Percentiles rank a stretch among this genome's conserved stretches.
These are phyloP conservation scores for crab-eating macaque (Macaca fascicularis) DNA, from an alignment of 2,113 vertebrate species.

Conservation along the genomic window DNA sequence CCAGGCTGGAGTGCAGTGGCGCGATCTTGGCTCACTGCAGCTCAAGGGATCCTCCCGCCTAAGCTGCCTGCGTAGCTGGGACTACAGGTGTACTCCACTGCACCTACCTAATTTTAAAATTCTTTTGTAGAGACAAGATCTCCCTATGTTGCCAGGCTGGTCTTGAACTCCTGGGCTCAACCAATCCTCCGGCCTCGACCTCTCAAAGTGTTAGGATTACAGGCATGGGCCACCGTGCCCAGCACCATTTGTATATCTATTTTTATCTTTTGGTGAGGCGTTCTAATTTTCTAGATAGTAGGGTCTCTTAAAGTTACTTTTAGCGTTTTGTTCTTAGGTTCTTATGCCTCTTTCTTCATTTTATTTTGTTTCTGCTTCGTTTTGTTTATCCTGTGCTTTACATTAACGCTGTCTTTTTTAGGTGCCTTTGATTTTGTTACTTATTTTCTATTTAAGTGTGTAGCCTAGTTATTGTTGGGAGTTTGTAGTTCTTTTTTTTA, in stretches of 20 bases:
- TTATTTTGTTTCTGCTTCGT: neutral
- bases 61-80: too few species aligned
- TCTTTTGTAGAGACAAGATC: too few species aligned
- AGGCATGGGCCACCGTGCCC: neutral
- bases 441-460: neutral
- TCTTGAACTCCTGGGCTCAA: too few species aligned
- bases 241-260: neutral
- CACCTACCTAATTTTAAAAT: too few species aligned
- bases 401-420: neutral
- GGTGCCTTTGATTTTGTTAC: neutral
- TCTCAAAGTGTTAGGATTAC: too few species aligned
- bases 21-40: too few species aligned
- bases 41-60: too few species aligned
- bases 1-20: too few species aligned
- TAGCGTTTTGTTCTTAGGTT: neutral
- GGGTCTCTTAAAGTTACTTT: neutral
- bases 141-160: too few species aligned
- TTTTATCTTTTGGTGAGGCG: conserved; percentile 1
- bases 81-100: too few species aligned
- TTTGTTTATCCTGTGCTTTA: neutral
- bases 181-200: too few species aligned
- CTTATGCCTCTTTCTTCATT: neutral
- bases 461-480: neutral
- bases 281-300: conserved; percentile 30
- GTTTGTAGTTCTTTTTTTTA: neutral